Percentiles rank a stretch among this genome's conserved stretches.
Conservation (phyloP, 2,113 vertebrate genomes). For the Bos javanicus region DNA sequence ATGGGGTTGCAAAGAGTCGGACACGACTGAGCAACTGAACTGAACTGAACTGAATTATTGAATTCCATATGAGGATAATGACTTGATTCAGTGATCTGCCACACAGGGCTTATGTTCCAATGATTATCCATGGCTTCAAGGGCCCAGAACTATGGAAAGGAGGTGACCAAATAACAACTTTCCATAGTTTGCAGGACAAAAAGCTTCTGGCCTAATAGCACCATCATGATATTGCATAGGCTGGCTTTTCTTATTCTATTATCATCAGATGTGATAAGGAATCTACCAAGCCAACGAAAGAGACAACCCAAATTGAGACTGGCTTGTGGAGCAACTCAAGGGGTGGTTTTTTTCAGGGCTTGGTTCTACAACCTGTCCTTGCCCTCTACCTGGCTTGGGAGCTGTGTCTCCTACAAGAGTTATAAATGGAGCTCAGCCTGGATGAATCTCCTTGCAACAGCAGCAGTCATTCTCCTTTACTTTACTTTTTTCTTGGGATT, state of each 20-base stretch:
- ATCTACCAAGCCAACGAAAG: background rate
- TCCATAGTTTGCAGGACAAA: background rate
- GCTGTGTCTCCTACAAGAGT: background rate
- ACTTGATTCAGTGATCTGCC: background rate
- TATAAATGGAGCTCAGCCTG: background rate
- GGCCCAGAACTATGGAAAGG: background rate
- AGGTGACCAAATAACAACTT: background rate
- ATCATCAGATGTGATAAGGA: background rate
- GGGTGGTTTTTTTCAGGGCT: background rate
- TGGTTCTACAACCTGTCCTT: background rate
- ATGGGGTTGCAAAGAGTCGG: no score
- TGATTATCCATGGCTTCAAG: background rate
- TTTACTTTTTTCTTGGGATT: slow-evolving; percentile 24
- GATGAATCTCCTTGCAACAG: background rate
- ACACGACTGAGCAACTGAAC: no score
- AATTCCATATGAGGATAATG: background rate
- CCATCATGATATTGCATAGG: background rate
- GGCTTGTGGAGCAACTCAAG: background rate
- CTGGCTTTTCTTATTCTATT: background rate
- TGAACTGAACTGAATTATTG: background rate
- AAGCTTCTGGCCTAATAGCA: background rate
- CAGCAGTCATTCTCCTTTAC: background rate
- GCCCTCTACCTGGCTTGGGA: background rate
- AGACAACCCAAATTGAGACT: background rate
- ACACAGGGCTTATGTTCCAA: background rate